A percentile compares a stretch with the other conserved stretches of the same genome.
These are phyloP conservation scores for Parochlus steinenii DNA, from an alignment of 2,888 invertebrate genomes.

Conservation along the genomic window DNA sequence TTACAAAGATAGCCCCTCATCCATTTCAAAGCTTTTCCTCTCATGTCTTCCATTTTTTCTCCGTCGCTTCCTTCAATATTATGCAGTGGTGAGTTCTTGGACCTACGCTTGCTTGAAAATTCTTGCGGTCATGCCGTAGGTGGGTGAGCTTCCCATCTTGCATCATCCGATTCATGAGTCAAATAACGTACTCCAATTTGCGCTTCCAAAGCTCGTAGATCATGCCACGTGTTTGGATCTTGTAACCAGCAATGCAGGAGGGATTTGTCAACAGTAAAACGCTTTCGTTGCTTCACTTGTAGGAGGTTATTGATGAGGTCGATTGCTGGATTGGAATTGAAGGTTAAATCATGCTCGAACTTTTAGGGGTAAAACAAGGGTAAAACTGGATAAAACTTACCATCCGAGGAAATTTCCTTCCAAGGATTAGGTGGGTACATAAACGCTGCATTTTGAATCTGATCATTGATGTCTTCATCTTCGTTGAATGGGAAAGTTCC, in stretches of 20 bases:
- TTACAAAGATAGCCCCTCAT: slow-evolving; percentile 23
- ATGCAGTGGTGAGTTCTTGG: too few species aligned
- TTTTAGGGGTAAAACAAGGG: background rate
- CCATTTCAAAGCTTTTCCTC: background rate
- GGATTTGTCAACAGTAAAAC: slow-evolving; percentile 92
- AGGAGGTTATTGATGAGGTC: slow-evolving; percentile 94
- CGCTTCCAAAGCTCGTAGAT: slow-evolving; percentile 74
- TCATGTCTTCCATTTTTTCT: background rate
- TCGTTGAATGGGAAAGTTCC: slow-evolving; percentile 99
- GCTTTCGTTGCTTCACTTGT: slow-evolving; percentile 90
- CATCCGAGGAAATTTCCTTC: slow-evolving; percentile 87
- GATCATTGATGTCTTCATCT: slow-evolving; percentile 98
- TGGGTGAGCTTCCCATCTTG: slow-evolving; percentile 50
- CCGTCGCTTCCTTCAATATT: slow-evolving; percentile 1
- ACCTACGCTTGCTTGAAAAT: slow-evolving; percentile 21
- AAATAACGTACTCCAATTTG: slow-evolving; percentile 65
- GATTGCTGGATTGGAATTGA: slow-evolving; percentile 63
- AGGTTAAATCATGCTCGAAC: slow-evolving; percentile 2
- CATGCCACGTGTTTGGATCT: slow-evolving; percentile 90
- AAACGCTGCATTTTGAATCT: slow-evolving; percentile 98
- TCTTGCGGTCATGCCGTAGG: slow-evolving; percentile 31
- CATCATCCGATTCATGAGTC: slow-evolving; percentile 85
- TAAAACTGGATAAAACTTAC: slow-evolving; percentile 33
- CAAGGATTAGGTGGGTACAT: slow-evolving; percentile 99
- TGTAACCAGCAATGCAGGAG: slow-evolving; percentile 91